Conservation (phyloP, 1,140 invertebrate species). For the Diachasma alloeum region DNA sequence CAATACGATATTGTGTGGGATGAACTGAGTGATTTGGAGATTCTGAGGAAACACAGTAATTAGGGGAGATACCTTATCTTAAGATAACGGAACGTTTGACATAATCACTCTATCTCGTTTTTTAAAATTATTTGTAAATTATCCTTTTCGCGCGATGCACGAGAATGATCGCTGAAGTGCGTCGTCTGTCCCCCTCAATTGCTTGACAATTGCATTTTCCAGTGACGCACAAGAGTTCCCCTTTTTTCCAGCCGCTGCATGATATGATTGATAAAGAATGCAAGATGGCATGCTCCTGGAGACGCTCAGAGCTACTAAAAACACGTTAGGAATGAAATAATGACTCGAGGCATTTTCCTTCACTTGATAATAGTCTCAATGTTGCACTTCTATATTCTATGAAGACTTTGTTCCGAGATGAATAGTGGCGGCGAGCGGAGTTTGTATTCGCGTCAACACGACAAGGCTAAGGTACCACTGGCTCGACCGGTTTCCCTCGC, state of each 20-base stretch:
- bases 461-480: slow-evolving; percentile 10
- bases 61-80: no score
- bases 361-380: background rate
- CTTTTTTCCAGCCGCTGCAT: background rate
- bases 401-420: background rate
- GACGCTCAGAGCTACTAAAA: background rate
- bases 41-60: background rate
- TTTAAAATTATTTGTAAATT: background rate
- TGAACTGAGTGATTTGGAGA: background rate
- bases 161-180: no score
- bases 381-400: background rate
- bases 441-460: slow-evolving; percentile 9
- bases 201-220: background rate
- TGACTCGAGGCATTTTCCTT: background rate
- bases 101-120: background rate
- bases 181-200: background rate
- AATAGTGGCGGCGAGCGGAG: background rate
- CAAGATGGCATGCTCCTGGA: background rate
- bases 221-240: slow-evolving; percentile 3
- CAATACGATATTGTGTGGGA: background rate
- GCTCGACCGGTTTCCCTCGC: slow-evolving; percentile 16
- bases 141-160: background rate
- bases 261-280: slow-evolving; percentile 23
- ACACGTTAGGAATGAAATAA: background rate
- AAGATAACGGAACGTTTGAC: background rate